Conservation (phyloP, 2,113 vertebrate genomes). For the Plecotus auritus region DNA sequence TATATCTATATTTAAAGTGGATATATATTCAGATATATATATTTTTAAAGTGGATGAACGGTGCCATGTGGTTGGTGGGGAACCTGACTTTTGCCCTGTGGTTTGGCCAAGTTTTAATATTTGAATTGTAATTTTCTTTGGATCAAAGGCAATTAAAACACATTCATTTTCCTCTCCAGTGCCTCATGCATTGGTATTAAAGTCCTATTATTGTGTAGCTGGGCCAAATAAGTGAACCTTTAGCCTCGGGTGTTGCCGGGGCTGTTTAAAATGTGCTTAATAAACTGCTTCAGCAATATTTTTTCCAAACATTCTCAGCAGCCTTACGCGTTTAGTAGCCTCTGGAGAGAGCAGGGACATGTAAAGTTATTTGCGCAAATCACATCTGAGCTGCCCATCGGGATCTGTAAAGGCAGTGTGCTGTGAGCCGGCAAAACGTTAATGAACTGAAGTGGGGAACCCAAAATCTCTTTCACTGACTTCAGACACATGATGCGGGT, state of each 20-base stretch:
- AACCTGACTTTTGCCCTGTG: not conserved
- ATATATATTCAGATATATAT: too few species aligned
- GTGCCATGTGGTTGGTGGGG: fast-evolving
- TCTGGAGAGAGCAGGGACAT: not conserved
- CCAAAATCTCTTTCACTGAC: not conserved
- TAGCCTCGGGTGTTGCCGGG: not conserved
- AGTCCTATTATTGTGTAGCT: not conserved
- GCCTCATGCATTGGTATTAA: not conserved
- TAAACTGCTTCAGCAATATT: not conserved
- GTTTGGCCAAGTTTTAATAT: not conserved
- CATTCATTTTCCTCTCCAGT: not conserved
- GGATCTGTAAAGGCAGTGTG: not conserved
- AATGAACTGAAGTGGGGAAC: not conserved
- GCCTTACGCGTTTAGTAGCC: not conserved
- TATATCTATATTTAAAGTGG: too few species aligned
- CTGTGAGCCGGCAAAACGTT: not conserved
- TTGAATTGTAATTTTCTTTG: not conserved
- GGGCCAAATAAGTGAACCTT: not conserved
- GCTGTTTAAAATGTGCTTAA: not conserved
- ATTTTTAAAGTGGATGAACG: too few species aligned
- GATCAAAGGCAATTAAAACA: not conserved
- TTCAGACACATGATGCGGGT: not conserved
- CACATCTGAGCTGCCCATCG: not conserved
- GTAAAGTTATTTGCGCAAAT: not conserved
- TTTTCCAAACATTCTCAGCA: not conserved